These are phyloP conservation scores for Orestias chungarensis DNA, from an alignment of 2,797 vertebrate species.

Conservation along the genomic window DNA sequence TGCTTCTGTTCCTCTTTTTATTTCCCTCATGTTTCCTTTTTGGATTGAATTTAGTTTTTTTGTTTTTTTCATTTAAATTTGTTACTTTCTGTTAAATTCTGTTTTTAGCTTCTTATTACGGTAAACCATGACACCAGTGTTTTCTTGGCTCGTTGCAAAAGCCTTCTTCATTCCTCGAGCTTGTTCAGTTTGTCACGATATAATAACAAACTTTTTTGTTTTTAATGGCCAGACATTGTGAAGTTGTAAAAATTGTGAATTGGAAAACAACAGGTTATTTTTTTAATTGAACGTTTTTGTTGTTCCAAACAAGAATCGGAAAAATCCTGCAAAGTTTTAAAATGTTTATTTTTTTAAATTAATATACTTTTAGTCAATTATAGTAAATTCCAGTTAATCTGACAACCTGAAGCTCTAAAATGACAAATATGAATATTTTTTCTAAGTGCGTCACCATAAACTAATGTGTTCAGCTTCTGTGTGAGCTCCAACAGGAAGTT, in stretches of 20 bases:
- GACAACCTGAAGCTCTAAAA: not conserved
- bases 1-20: not conserved
- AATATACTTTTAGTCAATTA: not conserved
- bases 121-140: not conserved
- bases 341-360: too few relatives aligned
- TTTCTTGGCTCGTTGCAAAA: not conserved
- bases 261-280: too few relatives aligned
- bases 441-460: not conserved
- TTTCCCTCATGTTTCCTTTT: not conserved
- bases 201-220: not conserved
- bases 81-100: not conserved
- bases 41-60: not conserved
- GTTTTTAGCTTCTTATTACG: not conserved
- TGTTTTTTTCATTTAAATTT: not conserved
- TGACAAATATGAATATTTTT: not conserved
- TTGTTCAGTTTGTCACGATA: not conserved
- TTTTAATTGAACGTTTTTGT: too few relatives aligned
- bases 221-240: too few relatives aligned
- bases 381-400: not conserved
- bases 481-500: too few relatives aligned
- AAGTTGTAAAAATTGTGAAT: too few relatives aligned
- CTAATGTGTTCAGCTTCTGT: too few relatives aligned
- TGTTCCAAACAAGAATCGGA: too few relatives aligned
- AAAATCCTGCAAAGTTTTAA: too few relatives aligned
- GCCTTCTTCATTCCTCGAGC: not conserved